Conservation (phyloP, 2,113 vertebrate species). For the Pseudolaguvia tuberculata region DNA sequence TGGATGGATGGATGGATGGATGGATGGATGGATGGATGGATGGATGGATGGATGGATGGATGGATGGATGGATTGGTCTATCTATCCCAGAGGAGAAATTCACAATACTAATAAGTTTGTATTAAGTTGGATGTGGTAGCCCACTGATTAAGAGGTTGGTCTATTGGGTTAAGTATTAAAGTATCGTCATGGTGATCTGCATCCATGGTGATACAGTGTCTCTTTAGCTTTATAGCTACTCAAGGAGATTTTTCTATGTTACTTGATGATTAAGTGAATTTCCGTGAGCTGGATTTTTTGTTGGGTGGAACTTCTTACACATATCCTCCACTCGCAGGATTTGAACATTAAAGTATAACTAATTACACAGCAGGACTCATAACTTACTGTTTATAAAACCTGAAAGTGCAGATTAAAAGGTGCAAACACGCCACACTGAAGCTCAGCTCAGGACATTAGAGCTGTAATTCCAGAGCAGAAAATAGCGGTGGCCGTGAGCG, state of each 20-base stretch:
- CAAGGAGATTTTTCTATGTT: not conserved
- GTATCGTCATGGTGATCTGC: not conserved
- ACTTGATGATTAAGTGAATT: not conserved
- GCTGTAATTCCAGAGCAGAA: constrained; percentile 70
- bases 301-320: constrained; percentile 12
- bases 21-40: too few species aligned
- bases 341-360: constrained; percentile 21
- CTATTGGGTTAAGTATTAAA: not conserved
- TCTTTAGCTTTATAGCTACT: not conserved
- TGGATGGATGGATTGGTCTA: too few species aligned
- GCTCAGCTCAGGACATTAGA: constrained; percentile 61
- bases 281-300: not conserved
- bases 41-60: too few species aligned
- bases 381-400: constrained; percentile 4
- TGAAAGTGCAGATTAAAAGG: constrained; percentile 57
- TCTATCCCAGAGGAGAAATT: too few species aligned
- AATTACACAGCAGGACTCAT: constrained; percentile 8
- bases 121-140: too few species aligned
- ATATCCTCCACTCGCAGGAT: not conserved
- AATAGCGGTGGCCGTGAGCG: constrained; percentile 61
- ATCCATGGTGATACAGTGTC: not conserved
- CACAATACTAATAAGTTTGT: too few species aligned
- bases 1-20: too few species aligned
- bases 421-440: constrained; percentile 52
- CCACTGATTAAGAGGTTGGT: too few species aligned